phyloP scores from a whole-genome alignment of 2,888 invertebrate species.

The Pristionchus mayeri region DNA sequence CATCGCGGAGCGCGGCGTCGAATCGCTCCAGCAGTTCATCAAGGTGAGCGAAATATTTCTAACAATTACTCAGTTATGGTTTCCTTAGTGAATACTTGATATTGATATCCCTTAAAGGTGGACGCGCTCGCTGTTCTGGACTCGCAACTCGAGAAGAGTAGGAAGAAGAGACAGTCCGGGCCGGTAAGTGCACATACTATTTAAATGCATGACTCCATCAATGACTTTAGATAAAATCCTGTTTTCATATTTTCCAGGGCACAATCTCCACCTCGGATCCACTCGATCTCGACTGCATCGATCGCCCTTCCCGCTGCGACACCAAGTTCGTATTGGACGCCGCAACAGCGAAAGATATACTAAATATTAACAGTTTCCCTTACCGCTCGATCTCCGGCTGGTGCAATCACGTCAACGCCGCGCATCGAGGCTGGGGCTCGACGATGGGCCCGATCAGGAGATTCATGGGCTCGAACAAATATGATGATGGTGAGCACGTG shows the following conservation, averaged over 20 bases:
- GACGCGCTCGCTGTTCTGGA: neutral
- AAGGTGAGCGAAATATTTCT: neutral
- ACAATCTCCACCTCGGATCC: neutral
- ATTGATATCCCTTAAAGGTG: no score
- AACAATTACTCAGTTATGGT: neutral
- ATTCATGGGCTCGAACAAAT: conserved; percentile 85
- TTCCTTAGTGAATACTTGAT: no score
- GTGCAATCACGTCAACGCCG: conserved; percentile 86
- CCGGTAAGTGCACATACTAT: neutral
- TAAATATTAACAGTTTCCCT: conserved; percentile 50
- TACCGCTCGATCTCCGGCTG: conserved; percentile 83
- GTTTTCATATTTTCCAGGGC: neutral
- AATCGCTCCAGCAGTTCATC: neutral
- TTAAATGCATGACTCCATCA: no score
- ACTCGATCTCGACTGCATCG: neutral
- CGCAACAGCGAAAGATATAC: neutral
- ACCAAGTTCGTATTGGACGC: neutral
- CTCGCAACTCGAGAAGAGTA: neutral
- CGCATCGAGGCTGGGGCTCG: conserved; percentile 80
- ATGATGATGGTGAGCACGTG: conserved; percentile 79
- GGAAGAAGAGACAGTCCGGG: neutral
- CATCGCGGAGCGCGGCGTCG: neutral
- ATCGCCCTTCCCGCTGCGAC: neutral
- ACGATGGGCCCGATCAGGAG: conserved; percentile 88
- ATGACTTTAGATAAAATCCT: no score